Percentiles rank a stretch among this genome's conserved stretches.
Evolutionary conservation across 2,888 invertebrate genomes (phyloP).

Genomic region (Germaria angustata): DNA sequence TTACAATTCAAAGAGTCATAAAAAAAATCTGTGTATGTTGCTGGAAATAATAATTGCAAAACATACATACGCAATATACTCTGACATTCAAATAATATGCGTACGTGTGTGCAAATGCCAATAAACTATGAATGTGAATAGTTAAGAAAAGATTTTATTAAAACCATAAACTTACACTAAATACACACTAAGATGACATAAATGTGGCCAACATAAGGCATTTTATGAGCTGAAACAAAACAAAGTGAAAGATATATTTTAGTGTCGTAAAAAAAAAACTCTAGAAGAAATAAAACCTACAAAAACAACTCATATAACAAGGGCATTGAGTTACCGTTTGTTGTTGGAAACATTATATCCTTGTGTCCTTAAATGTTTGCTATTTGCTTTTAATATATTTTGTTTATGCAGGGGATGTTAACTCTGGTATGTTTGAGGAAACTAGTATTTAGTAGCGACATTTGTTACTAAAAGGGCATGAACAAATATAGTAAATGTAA

Average conservation of each 20-base stretch:
- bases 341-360: conserved; percentile 17
- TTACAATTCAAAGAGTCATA: conserved; percentile 62
- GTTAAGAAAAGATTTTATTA: conserved; percentile 66
- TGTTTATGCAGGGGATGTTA: conserved; percentile 30
- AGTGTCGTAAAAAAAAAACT: conserved; percentile 5
- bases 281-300: not conserved
- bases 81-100: not conserved
- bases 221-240: conserved; percentile 62
- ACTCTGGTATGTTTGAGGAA: not conserved
- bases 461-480: conserved; percentile 37
- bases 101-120: not conserved
- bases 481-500: not conserved
- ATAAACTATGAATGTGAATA: conserved; percentile 60
- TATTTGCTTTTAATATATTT: conserved; percentile 23
- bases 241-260: conserved; percentile 20
- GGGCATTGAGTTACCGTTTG: not conserved
- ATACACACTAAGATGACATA: conserved; percentile 68
- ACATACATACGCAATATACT: conserved; percentile 16
- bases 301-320: conserved; percentile 10
- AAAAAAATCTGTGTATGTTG: conserved; percentile 65
- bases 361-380: conserved; percentile 5
- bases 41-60: conserved; percentile 63
- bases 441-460: conserved; percentile 44
- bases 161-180: conserved; percentile 70
- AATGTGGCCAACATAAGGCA: conserved; percentile 67